A percentile compares a stretch with the other conserved stretches of the same genome.
Evolutionary conservation across 2,888 invertebrate species (phyloP).

Genomic region (Campaea margaritaria): DNA sequence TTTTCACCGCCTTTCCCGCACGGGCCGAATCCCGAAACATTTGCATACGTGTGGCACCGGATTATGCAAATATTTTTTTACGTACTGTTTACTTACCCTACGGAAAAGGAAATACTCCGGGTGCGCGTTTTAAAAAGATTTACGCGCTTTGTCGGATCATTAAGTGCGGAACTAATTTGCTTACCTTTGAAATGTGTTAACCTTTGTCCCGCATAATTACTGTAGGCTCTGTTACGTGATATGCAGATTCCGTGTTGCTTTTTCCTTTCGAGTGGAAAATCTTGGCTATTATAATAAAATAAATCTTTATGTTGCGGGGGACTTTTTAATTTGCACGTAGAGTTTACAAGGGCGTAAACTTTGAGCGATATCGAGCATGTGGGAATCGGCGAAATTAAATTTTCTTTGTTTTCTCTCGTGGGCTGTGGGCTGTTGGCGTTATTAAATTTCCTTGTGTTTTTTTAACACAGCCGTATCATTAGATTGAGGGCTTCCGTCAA

Average conservation of each 20-base stretch:
- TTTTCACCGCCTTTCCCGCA: conserved; percentile 78
- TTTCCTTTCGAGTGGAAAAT: conserved; percentile 49
- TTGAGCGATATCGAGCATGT: conserved; percentile 82
- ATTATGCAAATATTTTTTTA: conserved; percentile 84
- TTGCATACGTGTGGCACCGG: conserved; percentile 80
- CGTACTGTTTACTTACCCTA: conserved; percentile 72
- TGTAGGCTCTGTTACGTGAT: conserved; percentile 75
- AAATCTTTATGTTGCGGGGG: conserved; percentile 33
- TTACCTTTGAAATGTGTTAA: conserved; percentile 85
- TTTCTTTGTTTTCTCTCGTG: conserved; percentile 81
- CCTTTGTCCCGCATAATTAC: conserved; percentile 81
- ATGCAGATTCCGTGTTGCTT: conserved; percentile 73
- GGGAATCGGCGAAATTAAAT: conserved; percentile 84
- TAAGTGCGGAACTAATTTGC: conserved; percentile 85
- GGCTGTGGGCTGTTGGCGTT: conserved; percentile 76
- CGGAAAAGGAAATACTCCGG: conserved; percentile 79
- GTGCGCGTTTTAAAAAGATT: conserved; percentile 83
- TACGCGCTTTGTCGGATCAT: conserved; percentile 85
- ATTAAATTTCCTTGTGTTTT: conserved; percentile 86
- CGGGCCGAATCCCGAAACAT: conserved; percentile 72
- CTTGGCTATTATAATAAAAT: conserved; percentile 36
- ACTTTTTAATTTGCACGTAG: conserved; percentile 66
- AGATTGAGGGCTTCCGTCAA: conserved; percentile 86
- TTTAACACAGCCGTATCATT: conserved; percentile 86
- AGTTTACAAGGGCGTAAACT: conserved; percentile 65